These are phyloP conservation scores for Neosilurus mollespiculum DNA, from an alignment of 2,797 vertebrate genomes.

Conservation along the genomic window DNA sequence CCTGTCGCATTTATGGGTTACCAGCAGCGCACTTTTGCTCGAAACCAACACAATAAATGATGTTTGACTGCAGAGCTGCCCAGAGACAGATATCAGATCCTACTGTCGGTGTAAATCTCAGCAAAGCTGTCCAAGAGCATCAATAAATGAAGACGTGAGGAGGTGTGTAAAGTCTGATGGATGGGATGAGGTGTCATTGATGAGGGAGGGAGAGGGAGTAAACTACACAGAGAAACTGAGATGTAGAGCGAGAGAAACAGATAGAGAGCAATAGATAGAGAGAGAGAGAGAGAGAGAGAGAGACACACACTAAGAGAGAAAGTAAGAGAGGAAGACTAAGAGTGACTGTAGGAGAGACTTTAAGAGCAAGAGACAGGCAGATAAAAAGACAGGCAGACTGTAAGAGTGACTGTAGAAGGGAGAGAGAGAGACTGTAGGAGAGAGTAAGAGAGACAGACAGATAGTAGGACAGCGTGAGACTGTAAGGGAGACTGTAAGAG, in stretches of 20 bases:
- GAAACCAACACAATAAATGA: background rate
- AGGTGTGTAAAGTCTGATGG: conserved; percentile 43
- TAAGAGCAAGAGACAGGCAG: background rate
- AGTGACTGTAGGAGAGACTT: background rate
- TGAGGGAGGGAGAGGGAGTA: background rate
- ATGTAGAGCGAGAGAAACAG: background rate
- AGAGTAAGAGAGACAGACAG: background rate
- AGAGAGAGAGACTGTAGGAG: background rate
- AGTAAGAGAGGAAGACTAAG: background rate
- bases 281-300: background rate
- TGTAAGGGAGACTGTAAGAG: background rate
- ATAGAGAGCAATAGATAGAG: background rate
- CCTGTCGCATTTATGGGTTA: background rate
- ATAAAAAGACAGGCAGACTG: background rate
- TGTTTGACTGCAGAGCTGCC: conserved; percentile 3
- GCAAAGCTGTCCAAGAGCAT: conserved; percentile 28
- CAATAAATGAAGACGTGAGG: conserved; percentile 39
- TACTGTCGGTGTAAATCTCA: conserved; percentile 23
- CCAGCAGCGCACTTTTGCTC: background rate
- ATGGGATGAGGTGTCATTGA: conserved; percentile 33
- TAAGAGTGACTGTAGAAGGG: background rate
- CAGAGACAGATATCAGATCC: conserved; percentile 15
- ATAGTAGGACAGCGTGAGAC: too few species aligned
- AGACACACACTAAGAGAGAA: background rate
- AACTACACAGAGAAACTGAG: background rate